These are phyloP conservation scores for Tipula vernalis DNA, from an alignment of 2,888 invertebrate genomes.

Conservation along the genomic window DNA sequence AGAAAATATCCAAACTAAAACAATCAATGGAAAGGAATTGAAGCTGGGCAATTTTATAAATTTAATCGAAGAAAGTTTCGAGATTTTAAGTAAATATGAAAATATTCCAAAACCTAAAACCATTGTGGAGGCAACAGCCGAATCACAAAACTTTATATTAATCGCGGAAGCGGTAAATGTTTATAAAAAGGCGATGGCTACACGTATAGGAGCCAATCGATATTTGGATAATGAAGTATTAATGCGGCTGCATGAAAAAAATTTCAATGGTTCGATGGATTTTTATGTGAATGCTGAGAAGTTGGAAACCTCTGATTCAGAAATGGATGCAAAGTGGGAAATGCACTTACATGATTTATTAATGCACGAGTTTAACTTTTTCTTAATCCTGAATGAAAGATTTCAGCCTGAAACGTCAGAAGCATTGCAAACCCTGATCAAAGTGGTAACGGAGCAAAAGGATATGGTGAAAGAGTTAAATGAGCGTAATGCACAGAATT, in stretches of 20 bases:
- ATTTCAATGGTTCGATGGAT: not conserved
- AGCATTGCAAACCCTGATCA: not conserved
- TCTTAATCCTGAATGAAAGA: not conserved
- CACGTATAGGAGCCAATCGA: too few relatives aligned
- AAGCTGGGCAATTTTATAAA: constrained; percentile 4
- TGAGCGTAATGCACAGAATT: not conserved
- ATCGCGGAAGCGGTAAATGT: not conserved
- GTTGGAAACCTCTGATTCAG: not conserved
- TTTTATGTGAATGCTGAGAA: not conserved
- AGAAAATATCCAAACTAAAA: constrained; percentile 8
- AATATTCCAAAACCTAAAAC: constrained; percentile 13
- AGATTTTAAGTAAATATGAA: not conserved
- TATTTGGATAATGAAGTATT: not conserved
- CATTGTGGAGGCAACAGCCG: not conserved
- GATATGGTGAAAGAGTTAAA: not conserved
- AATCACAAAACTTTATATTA: not conserved
- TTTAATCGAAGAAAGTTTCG: constrained; percentile 8
- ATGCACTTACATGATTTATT: not conserved
- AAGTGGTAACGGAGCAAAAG: not conserved
- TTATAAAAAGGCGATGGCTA: not conserved
- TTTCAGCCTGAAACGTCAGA: not conserved
- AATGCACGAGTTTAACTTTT: not conserved
- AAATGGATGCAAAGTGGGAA: not conserved
- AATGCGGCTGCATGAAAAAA: not conserved
- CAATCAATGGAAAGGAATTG: constrained; percentile 7